Percentiles rank a stretch among this genome's conserved stretches.
Conservation (phyloP, 2,888 invertebrate species). For the Alitta virens region DNA sequence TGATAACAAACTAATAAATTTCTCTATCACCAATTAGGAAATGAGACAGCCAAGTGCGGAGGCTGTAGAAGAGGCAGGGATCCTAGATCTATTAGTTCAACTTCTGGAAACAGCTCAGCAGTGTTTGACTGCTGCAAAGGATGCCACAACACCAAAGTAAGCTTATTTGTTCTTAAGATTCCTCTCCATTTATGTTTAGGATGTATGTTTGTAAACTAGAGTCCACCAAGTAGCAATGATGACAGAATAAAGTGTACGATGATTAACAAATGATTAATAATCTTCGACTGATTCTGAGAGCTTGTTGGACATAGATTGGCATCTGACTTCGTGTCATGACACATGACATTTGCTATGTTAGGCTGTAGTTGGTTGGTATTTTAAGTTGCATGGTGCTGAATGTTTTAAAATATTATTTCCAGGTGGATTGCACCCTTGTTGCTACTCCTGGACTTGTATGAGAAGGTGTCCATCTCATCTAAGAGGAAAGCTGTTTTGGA, state of each 20-base stretch:
- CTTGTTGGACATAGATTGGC: neutral
- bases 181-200: too few species aligned
- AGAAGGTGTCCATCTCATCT: constrained; percentile 71
- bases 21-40: too few species aligned
- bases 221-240: too few species aligned
- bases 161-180: neutral
- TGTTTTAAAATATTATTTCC: too few species aligned
- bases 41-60: constrained; percentile 69
- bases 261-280: too few species aligned
- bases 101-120: constrained; percentile 52
- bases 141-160: constrained; percentile 11
- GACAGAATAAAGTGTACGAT: too few species aligned
- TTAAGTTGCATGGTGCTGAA: too few species aligned
- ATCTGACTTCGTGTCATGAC: neutral
- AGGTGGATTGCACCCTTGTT: constrained; percentile 74
- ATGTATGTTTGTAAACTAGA: too few species aligned
- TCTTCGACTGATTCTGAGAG: too few species aligned
- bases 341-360: too few species aligned
- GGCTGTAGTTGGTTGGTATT: too few species aligned
- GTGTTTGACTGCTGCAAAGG: constrained; percentile 39
- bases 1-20: neutral
- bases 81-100: constrained; percentile 52
- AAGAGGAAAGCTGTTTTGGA: constrained; percentile 60
- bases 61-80: constrained; percentile 57
- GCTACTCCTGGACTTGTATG: constrained; percentile 73